Conservation (phyloP, 2,797 vertebrate species). For the Heliangelus exortis region DNA sequence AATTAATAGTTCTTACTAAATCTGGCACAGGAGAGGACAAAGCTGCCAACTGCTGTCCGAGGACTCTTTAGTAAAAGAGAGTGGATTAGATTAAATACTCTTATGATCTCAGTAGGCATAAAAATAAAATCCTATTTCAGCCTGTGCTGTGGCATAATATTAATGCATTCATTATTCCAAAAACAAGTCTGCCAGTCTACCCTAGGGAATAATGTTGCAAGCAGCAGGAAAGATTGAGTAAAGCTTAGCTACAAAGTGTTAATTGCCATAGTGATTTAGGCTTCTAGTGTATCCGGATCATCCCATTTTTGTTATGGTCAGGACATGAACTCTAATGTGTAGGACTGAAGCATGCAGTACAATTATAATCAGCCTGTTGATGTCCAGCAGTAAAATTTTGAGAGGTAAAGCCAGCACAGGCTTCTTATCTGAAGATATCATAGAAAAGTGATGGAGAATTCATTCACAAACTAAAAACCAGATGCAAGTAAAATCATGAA, state of each 20-base stretch:
- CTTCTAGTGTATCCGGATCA: neutral
- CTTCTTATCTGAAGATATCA: neutral
- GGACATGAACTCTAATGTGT: neutral
- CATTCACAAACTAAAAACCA: neutral
- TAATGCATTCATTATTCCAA: neutral
- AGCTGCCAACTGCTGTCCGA: neutral
- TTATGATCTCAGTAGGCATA: neutral
- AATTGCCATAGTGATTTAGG: neutral
- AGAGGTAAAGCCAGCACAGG: neutral
- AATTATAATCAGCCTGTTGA: neutral
- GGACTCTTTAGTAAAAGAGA: neutral
- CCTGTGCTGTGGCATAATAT: neutral
- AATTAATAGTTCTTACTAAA: neutral
- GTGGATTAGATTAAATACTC: neutral
- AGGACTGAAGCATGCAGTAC: neutral
- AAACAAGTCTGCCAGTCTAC: neutral
- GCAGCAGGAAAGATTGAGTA: neutral
- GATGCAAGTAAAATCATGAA: neutral
- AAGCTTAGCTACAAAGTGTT: neutral
- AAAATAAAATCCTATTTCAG: neutral
- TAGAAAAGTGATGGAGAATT: neutral
- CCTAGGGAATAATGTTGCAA: neutral
- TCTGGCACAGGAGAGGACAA: neutral
- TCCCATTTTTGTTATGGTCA: neutral
- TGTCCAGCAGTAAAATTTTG: neutral